These are phyloP conservation scores for Acanthacorydalis orientalis DNA, from an alignment of 2,888 invertebrate genomes.

Conservation along the genomic window DNA sequence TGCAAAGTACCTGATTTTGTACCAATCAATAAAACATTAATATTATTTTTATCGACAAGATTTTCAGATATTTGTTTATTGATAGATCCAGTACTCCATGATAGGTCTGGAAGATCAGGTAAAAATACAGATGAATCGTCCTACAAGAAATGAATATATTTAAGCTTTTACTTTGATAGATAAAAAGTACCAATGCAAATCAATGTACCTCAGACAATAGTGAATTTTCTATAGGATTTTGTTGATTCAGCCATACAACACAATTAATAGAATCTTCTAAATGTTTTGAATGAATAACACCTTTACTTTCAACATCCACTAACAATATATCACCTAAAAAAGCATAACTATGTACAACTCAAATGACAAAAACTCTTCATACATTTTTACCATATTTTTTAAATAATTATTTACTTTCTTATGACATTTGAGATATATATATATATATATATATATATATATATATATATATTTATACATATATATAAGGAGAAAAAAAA, in stretches of 20 bases:
- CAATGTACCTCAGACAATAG: too few species aligned
- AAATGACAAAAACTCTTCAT: too few species aligned
- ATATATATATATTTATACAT: too few species aligned
- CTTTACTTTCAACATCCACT: slow-evolving; percentile 54
- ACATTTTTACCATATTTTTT: too few species aligned
- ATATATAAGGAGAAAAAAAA: background rate
- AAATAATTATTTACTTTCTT: too few species aligned
- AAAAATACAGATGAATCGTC: slow-evolving; percentile 20
- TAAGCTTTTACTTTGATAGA: too few species aligned
- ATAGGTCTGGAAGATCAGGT: slow-evolving; percentile 35
- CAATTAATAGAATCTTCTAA: slow-evolving; percentile 49
- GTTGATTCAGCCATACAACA: slow-evolving; percentile 43
- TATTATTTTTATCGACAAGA: slow-evolving; percentile 37
- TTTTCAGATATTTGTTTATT: slow-evolving; percentile 33
- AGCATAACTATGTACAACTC: background rate
- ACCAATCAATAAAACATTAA: slow-evolving; percentile 64
- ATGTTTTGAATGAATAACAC: slow-evolving; percentile 47
- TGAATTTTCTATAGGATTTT: too few species aligned
- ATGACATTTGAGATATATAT: too few species aligned
- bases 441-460: too few species aligned
- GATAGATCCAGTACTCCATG: slow-evolving; percentile 28
- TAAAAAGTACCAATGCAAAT: too few species aligned
- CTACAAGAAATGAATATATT: background rate
- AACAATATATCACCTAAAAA: background rate
- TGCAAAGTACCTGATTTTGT: slow-evolving; percentile 54